Base-by-base conservation (phyloP, 1,140 invertebrate genomes). In the Frieseomelitta varia region DNA sequence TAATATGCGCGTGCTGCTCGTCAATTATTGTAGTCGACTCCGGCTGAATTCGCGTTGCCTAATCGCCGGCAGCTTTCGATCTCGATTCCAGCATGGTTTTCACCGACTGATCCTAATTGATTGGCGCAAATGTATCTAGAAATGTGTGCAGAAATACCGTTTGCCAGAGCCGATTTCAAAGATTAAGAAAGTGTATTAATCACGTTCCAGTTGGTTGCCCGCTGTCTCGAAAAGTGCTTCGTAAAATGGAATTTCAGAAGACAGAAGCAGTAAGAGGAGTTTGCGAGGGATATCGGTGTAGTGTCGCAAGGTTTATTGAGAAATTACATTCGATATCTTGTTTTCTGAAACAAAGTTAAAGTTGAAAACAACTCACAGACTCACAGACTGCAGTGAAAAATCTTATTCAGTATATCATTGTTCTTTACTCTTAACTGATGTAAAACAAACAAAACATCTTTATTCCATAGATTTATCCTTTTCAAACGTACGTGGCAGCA, bases 41-140 rank as follows among this genome's bases (percentile, higher is more conserved):
- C 34, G 19, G 21, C 21, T 21, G 34, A 68, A 68, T 68, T 68
- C 67, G 30, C 0, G 21, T 68, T 68, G 67, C 19, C 27, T 21
- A 68, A 68, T 34, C 67, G 67, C 67, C 67, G 34, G 65, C 27
- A 30, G 65, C 65, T 21, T 68, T 68, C 65, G 65, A 19, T 68
- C 21, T 68, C 65, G 65, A 68, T 34, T 68, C 1, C 27, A 17
- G 30, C 19, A 11, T 19, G 4, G 17, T 67, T 34, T 8, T 19
- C 34, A 11, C 19, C 30, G 27, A 11, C 21, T 10, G 30, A 17
- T 34, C 30, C 17, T 34, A 19, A 65, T 65, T 65, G 27, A 65
- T 30, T 30, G 30, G 30, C n/a, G 12, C 27, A 15, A 24, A 58
- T 24, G 39, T 39, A 6, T 39, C 6, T 47, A 8, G 39, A 58